These are phyloP conservation scores for Daphoenositta chrysoptera DNA, from an alignment of 2,113 vertebrate species.

Conservation along the genomic window DNA sequence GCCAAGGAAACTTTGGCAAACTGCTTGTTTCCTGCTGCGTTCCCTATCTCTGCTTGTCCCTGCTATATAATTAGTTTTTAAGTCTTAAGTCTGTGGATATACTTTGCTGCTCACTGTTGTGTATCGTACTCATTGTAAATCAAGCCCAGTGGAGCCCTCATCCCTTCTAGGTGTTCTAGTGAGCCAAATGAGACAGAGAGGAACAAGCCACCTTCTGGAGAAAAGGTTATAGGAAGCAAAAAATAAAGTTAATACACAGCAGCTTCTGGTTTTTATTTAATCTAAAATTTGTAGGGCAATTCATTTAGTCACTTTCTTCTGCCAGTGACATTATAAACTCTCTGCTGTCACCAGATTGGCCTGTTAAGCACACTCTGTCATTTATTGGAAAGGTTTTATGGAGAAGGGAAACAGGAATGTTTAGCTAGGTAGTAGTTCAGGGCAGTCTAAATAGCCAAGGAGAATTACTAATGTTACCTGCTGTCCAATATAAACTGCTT, in stretches of 20 bases:
- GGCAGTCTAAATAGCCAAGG: background rate
- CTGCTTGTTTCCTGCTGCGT: background rate
- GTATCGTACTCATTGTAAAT: background rate
- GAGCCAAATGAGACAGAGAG: background rate
- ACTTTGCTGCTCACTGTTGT: background rate
- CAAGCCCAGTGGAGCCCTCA: background rate
- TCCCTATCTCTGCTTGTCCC: background rate
- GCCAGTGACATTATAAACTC: background rate
- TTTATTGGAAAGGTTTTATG: constrained; percentile 29
- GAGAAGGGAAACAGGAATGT: background rate
- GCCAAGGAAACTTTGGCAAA: background rate
- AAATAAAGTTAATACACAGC: background rate
- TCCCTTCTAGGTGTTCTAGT: background rate
- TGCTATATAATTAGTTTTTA: constrained; percentile 2
- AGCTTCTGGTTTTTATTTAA: background rate
- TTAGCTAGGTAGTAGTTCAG: background rate
- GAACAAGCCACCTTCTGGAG: background rate
- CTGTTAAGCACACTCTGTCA: background rate
- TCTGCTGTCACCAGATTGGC: background rate
- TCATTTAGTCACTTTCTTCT: background rate
- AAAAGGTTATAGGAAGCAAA: background rate
- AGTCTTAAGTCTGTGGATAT: background rate
- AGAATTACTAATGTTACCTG: background rate
- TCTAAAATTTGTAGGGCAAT: background rate
- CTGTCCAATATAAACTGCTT: background rate